phyloP scores from a whole-genome alignment of 1,140 invertebrate genomes.

The Lamellibrachia luymesi region DNA sequence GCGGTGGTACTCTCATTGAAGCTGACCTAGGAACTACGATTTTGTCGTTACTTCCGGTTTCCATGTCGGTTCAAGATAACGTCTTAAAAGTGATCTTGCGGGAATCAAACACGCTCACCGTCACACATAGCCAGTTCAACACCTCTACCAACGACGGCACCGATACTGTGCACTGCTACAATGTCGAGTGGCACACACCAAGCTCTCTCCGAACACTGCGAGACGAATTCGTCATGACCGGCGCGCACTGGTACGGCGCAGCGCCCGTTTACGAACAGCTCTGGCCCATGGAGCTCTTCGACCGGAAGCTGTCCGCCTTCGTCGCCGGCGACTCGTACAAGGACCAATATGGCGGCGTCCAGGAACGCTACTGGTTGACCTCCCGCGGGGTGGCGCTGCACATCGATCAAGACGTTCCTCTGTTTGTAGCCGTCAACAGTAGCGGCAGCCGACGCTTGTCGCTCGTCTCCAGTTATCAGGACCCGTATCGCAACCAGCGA shows the following conservation, averaged over 20 bases:
- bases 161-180: background rate
- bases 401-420: conserved; percentile 24
- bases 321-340: conserved; percentile 14
- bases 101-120: background rate
- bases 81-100: background rate
- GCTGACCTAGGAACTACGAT: background rate
- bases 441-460: conserved; percentile 7
- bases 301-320: conserved; percentile 19
- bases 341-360: conserved; percentile 23
- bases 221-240: conserved; percentile 19
- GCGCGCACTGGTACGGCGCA: conserved; percentile 27
- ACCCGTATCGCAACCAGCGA: conserved; percentile 20
- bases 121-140: background rate
- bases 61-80: background rate
- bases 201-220: background rate
- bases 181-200: background rate
- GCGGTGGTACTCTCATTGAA: background rate
- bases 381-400: conserved; percentile 23
- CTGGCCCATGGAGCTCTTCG: conserved; percentile 24
- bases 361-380: conserved; percentile 23
- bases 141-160: background rate
- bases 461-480: conserved; percentile 19
- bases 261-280: conserved; percentile 12
- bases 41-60: background rate
- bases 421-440: conserved; percentile 26